These are phyloP conservation scores for Pocillopora grandis DNA, from an alignment of 92 coral and sea anemone species.

Conservation along the genomic window DNA sequence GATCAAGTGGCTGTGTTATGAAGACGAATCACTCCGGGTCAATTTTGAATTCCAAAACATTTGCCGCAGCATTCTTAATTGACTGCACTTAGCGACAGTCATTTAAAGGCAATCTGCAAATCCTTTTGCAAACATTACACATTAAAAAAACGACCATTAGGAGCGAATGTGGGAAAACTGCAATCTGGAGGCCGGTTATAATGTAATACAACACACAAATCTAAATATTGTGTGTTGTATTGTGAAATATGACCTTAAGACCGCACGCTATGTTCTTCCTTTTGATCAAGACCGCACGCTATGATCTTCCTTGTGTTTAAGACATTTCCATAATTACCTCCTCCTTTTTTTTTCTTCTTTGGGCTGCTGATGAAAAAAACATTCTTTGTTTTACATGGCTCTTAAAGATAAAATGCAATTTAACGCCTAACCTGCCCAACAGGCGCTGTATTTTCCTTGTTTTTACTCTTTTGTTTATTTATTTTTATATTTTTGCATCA, in stretches of 20 bases:
- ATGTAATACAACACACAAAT: not conserved
- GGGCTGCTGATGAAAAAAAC: no score
- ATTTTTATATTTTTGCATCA: no score
- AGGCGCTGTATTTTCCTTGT: no score
- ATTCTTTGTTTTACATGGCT: no score
- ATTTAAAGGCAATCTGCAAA: not conserved
- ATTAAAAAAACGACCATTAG: not conserved
- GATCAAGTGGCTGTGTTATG: no score
- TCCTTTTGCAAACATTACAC: constrained; percentile 14
- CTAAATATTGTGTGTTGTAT: not conserved
- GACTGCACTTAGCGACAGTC: not conserved
- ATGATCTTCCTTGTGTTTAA: not conserved
- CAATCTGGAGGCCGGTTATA: not conserved
- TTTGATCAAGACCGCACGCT: not conserved
- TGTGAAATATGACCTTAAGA: constrained; percentile 4
- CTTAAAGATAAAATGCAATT: no score
- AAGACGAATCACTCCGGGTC: no score
- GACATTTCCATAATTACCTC: no score
- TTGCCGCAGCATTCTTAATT: not conserved
- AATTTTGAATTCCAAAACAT: not conserved
- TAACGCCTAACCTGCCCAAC: no score
- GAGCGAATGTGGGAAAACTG: not conserved
- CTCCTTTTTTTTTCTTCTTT: no score
- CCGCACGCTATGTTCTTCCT: not conserved
- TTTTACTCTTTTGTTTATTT: no score